A percentile compares a stretch with the other conserved stretches of the same genome.
phyloP scores from a whole-genome alignment of 2,113 vertebrate genomes.

The Lucifuga dentata region DNA sequence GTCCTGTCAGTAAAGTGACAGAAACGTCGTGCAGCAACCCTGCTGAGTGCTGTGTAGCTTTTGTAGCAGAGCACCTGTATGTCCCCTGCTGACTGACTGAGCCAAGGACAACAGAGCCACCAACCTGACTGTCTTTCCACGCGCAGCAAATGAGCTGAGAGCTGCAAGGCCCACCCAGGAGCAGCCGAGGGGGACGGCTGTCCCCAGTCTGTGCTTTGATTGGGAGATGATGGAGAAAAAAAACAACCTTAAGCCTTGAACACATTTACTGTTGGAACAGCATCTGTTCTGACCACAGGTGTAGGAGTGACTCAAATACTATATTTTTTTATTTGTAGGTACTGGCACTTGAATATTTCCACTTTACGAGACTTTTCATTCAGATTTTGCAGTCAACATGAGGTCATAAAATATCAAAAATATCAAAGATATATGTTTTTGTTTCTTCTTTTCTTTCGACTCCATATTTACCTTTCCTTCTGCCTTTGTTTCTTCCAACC shows the following conservation, averaged over 20 bases:
- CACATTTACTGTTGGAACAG: background rate
- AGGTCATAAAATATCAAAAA: too few species aligned
- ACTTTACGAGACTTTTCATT: too few species aligned
- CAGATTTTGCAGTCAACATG: too few species aligned
- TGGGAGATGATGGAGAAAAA: slow-evolving; percentile 13
- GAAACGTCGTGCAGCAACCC: slow-evolving; percentile 61
- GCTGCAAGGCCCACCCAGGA: slow-evolving; percentile 19
- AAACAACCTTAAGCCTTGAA: background rate
- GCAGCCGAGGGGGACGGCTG: background rate
- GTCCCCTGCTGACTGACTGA: slow-evolving; percentile 66
- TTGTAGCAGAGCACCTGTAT: slow-evolving; percentile 65
- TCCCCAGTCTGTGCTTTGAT: slow-evolving; percentile 19
- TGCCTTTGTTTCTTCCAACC: too few species aligned
- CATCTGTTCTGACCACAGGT: background rate
- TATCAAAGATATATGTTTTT: too few species aligned
- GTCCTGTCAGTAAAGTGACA: slow-evolving; percentile 58
- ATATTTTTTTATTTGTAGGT: too few species aligned
- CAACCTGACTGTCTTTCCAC: slow-evolving; percentile 31
- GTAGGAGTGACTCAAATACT: too few species aligned
- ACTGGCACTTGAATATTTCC: too few species aligned
- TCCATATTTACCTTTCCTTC: too few species aligned
- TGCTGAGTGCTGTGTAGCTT: slow-evolving; percentile 60
- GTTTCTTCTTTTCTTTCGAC: too few species aligned
- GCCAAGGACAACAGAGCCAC: slow-evolving; percentile 71
- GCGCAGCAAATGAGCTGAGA: slow-evolving; percentile 25